These are phyloP conservation scores for Phenganax marumi DNA, from an alignment of 92 coral and sea anemone genomes.

Conservation along the genomic window DNA sequence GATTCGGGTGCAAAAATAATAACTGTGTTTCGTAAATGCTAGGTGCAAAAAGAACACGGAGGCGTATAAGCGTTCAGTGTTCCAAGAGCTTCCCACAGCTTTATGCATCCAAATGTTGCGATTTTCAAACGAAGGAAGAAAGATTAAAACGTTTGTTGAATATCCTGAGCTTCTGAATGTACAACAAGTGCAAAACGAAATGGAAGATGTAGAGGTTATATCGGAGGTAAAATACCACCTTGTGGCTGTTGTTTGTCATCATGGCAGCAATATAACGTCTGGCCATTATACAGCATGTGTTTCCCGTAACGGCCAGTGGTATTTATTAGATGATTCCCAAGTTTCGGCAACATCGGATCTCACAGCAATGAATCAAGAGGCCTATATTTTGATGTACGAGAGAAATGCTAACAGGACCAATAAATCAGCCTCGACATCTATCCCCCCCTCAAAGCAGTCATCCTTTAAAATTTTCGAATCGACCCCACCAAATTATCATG, in stretches of 20 bases:
- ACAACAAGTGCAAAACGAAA: constrained; percentile 4
- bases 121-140: constrained; percentile 15
- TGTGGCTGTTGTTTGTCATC: constrained; percentile 29
- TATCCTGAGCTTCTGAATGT: constrained; percentile 2
- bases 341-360: background rate
- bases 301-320: constrained; percentile 6
- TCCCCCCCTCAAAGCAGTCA: background rate
- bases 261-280: constrained; percentile 1
- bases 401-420: background rate
- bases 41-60: constrained; percentile 16
- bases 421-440: background rate
- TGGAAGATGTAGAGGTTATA: background rate
- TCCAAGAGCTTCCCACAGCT: constrained; percentile 3
- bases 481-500: too few relatives aligned
- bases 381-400: constrained; percentile 29
- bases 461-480: background rate
- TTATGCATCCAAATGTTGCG: constrained; percentile 18
- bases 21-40: background rate
- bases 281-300: constrained; percentile 24
- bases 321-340: background rate
- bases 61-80: background rate
- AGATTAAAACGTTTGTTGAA: constrained; percentile 14
- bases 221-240: constrained; percentile 16
- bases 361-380: constrained; percentile 16
- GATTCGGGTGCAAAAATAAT: background rate